Evolutionary conservation across 2,888 invertebrate genomes (phyloP).

Genomic region (Limnephilus marmoratus): DNA sequence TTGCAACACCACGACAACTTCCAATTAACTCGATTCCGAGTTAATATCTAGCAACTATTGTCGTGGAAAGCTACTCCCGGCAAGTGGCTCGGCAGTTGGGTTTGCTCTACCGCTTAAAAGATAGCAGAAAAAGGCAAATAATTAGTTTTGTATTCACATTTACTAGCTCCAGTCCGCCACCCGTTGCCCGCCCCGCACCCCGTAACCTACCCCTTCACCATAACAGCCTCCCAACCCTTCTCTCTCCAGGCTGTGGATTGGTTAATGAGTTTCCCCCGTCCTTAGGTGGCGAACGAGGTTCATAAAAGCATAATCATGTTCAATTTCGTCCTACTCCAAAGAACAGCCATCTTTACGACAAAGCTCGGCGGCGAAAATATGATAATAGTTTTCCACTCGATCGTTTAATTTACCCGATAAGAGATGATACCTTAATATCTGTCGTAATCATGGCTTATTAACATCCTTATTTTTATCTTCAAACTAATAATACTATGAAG

Average conservation of each 20-base stretch:
- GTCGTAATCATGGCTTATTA: background rate
- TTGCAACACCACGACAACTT: background rate
- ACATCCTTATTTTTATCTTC: background rate
- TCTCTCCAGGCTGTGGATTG: conserved; percentile 14
- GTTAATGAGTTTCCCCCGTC: conserved; percentile 39
- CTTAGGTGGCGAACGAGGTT: conserved; percentile 27
- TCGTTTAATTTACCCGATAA: conserved; percentile 27
- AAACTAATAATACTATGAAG: background rate
- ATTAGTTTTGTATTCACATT: conserved; percentile 55
- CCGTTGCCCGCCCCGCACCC: background rate
- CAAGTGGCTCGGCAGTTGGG: background rate
- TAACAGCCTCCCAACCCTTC: background rate
- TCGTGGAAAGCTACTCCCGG: background rate
- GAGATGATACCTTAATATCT: conserved; percentile 25
- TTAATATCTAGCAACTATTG: conserved; percentile 22
- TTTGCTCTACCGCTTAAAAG: background rate
- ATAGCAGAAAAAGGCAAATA: conserved; percentile 52
- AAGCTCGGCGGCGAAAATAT: conserved; percentile 37
- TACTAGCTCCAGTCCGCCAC: background rate
- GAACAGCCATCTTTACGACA: conserved; percentile 35
- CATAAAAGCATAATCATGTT: conserved; percentile 63
- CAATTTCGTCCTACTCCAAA: conserved; percentile 54
- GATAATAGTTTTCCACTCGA: conserved; percentile 24
- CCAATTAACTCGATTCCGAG: conserved; percentile 16
- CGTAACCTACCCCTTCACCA: background rate